Percentiles rank a stretch among this genome's conserved stretches.
phyloP scores from a whole-genome alignment of 2,888 invertebrate genomes.

The Pinctada fucata region DNA sequence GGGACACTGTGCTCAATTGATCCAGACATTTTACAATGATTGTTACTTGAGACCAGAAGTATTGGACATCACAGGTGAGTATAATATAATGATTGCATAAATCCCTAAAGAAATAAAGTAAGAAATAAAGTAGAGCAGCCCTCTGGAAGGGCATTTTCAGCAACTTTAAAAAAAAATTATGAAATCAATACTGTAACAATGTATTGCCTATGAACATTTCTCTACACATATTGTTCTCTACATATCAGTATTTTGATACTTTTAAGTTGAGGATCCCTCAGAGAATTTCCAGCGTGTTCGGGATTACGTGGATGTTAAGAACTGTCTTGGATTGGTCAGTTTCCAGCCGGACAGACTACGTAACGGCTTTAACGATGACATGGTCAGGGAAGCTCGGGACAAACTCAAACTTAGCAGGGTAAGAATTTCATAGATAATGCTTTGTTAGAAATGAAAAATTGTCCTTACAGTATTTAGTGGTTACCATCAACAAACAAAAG shows the following conservation, averaged over 20 bases:
- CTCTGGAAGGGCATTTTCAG: no score
- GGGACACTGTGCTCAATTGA: conserved; percentile 89
- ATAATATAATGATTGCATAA: neutral
- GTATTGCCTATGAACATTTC: no score
- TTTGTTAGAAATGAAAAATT: no score
- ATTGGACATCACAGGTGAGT: conserved; percentile 84
- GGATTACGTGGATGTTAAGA: conserved; percentile 90
- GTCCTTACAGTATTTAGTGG: no score
- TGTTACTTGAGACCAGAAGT: conserved; percentile 80
- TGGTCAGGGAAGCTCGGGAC: conserved; percentile 86
- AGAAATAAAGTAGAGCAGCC: no score
- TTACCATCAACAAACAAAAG: no score
- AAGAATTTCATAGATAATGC: conserved; percentile 15
- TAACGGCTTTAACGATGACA: conserved; percentile 86
- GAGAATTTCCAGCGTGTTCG: conserved; percentile 91
- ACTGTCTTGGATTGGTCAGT: conserved; percentile 84
- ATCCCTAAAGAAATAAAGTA: no score
- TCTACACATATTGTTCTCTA: no score
- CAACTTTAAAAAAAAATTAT: no score
- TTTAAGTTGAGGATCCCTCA: conserved; percentile 93
- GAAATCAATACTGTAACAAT: no score
- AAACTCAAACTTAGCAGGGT: conserved; percentile 84
- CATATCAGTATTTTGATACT: neutral
- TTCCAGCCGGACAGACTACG: conserved; percentile 83
- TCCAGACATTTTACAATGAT: conserved; percentile 82